Conservation (phyloP, 2,797 vertebrate species). For the Coendou prehensilis region DNA sequence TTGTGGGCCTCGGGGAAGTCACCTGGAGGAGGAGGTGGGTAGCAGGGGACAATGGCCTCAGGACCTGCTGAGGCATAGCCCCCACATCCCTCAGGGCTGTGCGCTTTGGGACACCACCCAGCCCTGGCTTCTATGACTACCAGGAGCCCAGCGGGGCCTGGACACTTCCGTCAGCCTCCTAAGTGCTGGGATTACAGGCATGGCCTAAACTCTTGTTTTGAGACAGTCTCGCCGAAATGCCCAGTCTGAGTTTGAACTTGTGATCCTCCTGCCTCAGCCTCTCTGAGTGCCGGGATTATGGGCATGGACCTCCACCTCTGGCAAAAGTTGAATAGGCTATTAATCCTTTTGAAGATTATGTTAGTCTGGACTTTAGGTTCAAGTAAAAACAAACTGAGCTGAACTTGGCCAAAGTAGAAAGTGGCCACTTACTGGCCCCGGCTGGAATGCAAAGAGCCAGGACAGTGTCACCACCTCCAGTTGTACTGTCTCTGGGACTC, state of each 20-base stretch:
- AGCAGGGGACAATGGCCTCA: slow-evolving; percentile 92
- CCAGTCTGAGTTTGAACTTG: not conserved
- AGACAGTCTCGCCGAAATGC: not conserved
- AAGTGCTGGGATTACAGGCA: too few species aligned
- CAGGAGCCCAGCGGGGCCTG: slow-evolving; percentile 88
- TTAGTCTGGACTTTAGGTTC: not conserved
- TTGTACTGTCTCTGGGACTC: too few species aligned
- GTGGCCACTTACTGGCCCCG: fast-evolving
- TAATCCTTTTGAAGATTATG: not conserved
- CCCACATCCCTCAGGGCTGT: slow-evolving; percentile 86
- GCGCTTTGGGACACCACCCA: slow-evolving; percentile 87
- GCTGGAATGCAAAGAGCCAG: not conserved
- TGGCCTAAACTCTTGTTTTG: not conserved
- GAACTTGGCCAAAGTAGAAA: not conserved
- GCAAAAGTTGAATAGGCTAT: not conserved
- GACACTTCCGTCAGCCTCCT: slow-evolving; percentile 87
- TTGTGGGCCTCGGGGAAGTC: slow-evolving; percentile 94
- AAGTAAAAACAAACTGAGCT: not conserved
- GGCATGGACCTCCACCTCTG: not conserved
- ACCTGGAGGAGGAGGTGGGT: slow-evolving; percentile 92
- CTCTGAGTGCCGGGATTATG: not conserved
- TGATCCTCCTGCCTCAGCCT: not conserved
- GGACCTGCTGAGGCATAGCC: slow-evolving; percentile 85
- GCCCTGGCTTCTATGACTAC: slow-evolving; percentile 93
- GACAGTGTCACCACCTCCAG: not conserved